Evolutionary conservation across 2,113 vertebrate genomes (phyloP).

Genomic region (Dolichallabes microphthalmus): DNA sequence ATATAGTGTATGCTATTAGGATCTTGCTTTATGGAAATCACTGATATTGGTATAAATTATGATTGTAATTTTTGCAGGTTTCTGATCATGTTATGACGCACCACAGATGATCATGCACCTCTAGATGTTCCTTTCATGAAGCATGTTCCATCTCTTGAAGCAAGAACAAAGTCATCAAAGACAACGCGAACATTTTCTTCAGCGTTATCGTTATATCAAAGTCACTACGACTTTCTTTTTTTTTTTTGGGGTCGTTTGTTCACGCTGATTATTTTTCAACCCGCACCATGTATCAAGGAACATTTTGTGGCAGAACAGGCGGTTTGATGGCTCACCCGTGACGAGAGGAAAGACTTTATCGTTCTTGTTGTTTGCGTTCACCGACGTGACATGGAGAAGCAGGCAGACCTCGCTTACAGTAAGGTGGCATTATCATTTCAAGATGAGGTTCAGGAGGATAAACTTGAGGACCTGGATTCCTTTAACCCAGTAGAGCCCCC

Average conservation of each 20-base stretch:
- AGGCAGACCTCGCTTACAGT: neutral
- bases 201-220: neutral
- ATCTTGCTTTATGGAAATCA: neutral
- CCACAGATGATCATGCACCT: neutral
- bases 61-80: neutral
- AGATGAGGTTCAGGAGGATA: neutral
- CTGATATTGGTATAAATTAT: neutral
- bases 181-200: neutral
- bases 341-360: neutral
- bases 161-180: neutral
- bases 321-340: neutral
- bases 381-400: slow-evolving; percentile 26
- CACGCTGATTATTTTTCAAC: neutral
- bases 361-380: neutral
- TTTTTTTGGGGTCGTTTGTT: no score
- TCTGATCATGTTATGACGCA: neutral
- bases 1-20: neutral
- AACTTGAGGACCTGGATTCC: slow-evolving; percentile 63
- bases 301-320: neutral
- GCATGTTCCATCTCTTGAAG: neutral
- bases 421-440: neutral
- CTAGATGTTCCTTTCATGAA: neutral
- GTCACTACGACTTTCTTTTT: neutral
- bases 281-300: neutral
- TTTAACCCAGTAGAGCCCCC: slow-evolving; percentile 71